Base-by-base conservation (phyloP, 2,888 invertebrate species). In the Erebia epiphron region DNA sequence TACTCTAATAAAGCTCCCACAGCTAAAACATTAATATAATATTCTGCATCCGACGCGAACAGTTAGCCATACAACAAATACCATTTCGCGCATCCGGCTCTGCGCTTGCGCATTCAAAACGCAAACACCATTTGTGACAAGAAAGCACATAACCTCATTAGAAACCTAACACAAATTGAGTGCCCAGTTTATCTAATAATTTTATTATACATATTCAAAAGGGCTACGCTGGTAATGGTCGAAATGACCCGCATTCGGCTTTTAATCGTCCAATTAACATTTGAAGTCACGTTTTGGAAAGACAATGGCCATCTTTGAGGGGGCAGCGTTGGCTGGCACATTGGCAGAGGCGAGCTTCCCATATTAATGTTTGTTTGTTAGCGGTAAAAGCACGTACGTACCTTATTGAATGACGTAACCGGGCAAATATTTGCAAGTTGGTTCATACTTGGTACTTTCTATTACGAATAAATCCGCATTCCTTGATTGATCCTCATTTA, bases 81-180 rank as follows among this genome's bases (percentile, higher is more conserved):
- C 86, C 87, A 92, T 92, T 91, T 92, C 85, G 91, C 92, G 87
- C 91, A 92, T 93, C 92, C 92, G 92, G 89, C 88, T 90, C 68
- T 75, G 83, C 86, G 88, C 82, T 91, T 91, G 83, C 87, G 89
- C 91, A 92, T 91, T 90, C 91, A 87, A 82, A 81, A 73, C 88
- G 81, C 88, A 85, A 82, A 79, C 86, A 84, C 86, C 86, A 87
- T 85, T 89, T 93, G 92, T 92, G 93, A 92, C 92, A 91, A 90
- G 93, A 91, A 92, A 92, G 92, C 92, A 86, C 92, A 93, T 92
- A 92, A 91, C 92, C 93, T 91, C 89, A 93, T 93, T 92, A 92
- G 90, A 91, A 90, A 90, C 88, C 91, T 88, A 87, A 88, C 90
- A 88, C 92, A 92, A 91, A 91, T 91, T 90, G 84, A 83, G 76